Evolutionary conservation across 1,140 invertebrate species (phyloP), one percentile per base, ranked within the genome.

Genomic region (Hyles euphorbiae): DNA sequence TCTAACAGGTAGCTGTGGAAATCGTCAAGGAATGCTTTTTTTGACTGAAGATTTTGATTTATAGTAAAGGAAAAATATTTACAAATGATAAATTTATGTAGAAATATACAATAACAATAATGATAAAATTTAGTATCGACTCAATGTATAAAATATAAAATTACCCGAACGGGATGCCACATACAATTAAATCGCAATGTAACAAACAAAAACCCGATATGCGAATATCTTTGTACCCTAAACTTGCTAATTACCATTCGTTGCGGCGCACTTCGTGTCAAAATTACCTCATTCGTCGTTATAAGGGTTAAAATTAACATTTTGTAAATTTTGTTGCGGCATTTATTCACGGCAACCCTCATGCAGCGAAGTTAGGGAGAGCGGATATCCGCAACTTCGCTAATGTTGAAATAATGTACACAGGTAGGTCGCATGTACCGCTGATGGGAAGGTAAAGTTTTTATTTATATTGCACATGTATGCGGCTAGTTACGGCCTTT

Each of bases 361-460:
- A 34, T 69, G 63, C 56, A 61, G 53, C 8, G 61, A 68, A 71
- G 63, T 68, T 72, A 50, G 51, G 55, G 61, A 56, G 58, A 58
- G 52, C 53, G 66, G 68, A 70, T 55, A 64, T 68, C 65, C 58
- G 68, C 34, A 72, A 76, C 69, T 74, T 70, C 58, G 68, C 65
- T 74, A 76, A 76, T 76, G 71, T 72, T 62, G 57, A 64, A 76
- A 76, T 76, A 74, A 76, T 70, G 71, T 67, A 50, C 51, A 46
- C 51, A 49, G 54, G 57, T 47, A 60, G 60, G 58, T 54, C 63
- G 44, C 58, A 56, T 60, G 59, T 36, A 53, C 43, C 54, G 58
- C 54, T 57, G 56, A 65, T 65, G 63, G 51, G 48, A 65, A 46
- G 57, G 48, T 40, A 53, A 60, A 60, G 58, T 64, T 60, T 65